Evolutionary conservation across 2,113 vertebrate genomes (phyloP).

Genomic region (Charina bottae): DNA sequence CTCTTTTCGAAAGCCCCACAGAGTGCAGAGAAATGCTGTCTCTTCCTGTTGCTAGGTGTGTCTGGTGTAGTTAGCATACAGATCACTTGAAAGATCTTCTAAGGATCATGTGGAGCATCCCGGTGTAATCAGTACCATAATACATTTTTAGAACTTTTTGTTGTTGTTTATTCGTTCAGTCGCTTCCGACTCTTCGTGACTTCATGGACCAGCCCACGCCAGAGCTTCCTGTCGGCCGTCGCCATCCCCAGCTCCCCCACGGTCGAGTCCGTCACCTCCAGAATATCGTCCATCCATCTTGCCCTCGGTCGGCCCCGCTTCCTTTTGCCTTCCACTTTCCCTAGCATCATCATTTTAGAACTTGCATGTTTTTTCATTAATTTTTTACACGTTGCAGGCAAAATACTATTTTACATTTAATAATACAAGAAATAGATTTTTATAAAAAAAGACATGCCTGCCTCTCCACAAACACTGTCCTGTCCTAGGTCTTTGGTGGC

Average conservation of each 20-base stretch:
- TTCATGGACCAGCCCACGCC: too few relatives aligned
- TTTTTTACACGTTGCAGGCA: background rate
- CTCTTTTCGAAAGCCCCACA: background rate
- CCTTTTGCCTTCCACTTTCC: too few relatives aligned
- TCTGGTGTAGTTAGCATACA: background rate
- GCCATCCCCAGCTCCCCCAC: too few relatives aligned
- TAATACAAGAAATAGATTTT: too few relatives aligned
- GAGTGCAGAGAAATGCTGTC: background rate
- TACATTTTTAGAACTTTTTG: background rate
- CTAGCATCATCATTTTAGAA: too few relatives aligned
- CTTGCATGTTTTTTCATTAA: background rate
- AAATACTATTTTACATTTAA: too few relatives aligned
- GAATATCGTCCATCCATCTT: too few relatives aligned
- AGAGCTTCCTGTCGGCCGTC: too few relatives aligned
- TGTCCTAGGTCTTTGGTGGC: background rate
- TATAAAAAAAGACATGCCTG: background rate
- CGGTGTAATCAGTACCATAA: background rate
- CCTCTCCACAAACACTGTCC: background rate
- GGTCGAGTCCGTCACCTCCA: too few relatives aligned
- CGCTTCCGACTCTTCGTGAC: too few relatives aligned
- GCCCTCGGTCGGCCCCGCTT: too few relatives aligned
- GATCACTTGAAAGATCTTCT: background rate
- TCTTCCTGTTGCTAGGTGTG: background rate
- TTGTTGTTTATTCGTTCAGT: too few relatives aligned
- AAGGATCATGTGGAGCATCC: background rate